Evolutionary conservation across 2,888 invertebrate species (phyloP).

Genomic region (Molanna angustata): DNA sequence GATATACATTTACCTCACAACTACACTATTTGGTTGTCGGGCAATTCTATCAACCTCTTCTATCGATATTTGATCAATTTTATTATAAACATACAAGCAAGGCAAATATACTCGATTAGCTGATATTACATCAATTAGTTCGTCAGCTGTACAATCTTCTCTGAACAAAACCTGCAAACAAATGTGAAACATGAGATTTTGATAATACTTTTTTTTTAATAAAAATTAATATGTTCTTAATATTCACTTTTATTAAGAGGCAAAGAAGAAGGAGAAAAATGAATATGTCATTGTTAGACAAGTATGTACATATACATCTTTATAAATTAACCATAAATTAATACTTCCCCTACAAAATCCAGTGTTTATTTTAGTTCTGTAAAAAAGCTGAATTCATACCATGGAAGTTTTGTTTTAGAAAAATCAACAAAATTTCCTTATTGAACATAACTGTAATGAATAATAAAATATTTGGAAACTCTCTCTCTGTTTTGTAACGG

Average conservation of each 20-base stretch:
- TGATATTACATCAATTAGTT: constrained; percentile 96
- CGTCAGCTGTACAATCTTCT: constrained; percentile 94
- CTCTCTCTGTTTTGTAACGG: too few relatives aligned
- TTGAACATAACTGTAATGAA: too few relatives aligned
- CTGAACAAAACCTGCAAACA: constrained; percentile 74
- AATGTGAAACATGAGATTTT: not conserved
- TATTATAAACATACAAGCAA: constrained; percentile 98
- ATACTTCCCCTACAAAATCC: too few relatives aligned
- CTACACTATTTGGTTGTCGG: constrained; percentile 80
- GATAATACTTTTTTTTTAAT: too few relatives aligned
- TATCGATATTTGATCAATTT: constrained; percentile 99
- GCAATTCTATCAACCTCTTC: constrained; percentile 97
- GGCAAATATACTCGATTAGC: constrained; percentile 95
- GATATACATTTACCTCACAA: constrained; percentile 83
- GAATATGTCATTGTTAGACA: too few relatives aligned
- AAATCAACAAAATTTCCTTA: too few relatives aligned
- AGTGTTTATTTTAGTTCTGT: too few relatives aligned
- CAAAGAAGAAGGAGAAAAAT: not conserved
- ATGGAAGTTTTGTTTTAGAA: too few relatives aligned
- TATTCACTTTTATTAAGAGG: not conserved
- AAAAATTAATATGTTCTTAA: not conserved
- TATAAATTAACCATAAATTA: too few relatives aligned
- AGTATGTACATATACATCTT: too few relatives aligned
- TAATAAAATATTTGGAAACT: too few relatives aligned
- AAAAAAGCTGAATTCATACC: too few relatives aligned